These are phyloP conservation scores for Labeo rohita DNA, from an alignment of 2,113 vertebrate genomes.

Conservation along the genomic window DNA sequence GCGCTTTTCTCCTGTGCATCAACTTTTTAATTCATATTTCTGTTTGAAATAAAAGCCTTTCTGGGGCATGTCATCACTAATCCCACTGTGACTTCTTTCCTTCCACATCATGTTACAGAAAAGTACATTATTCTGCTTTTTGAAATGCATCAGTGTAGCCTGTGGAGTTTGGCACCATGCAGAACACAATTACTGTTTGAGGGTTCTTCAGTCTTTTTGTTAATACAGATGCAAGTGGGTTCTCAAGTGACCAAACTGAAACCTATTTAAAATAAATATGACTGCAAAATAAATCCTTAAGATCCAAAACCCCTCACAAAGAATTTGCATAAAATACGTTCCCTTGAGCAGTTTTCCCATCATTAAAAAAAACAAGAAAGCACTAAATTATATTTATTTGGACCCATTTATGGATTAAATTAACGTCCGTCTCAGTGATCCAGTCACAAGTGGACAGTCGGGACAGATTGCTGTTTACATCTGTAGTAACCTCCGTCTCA, in stretches of 20 bases:
- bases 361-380: neutral
- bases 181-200: neutral
- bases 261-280: neutral
- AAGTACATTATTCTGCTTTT: conserved; percentile 22
- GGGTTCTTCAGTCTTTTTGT: neutral
- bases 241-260: neutral
- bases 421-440: neutral
- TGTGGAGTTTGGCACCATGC: neutral
- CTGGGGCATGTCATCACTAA: conserved; percentile 16
- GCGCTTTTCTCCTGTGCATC: conserved; percentile 2
- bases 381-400: neutral
- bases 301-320: neutral
- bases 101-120: neutral
- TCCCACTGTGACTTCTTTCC: conserved; percentile 3
- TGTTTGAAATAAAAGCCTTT: conserved; percentile 31
- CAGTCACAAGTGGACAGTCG: neutral
- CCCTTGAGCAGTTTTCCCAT: neutral
- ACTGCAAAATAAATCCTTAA: conserved; percentile 12
- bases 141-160: neutral
- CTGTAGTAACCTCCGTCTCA: neutral
- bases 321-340: neutral
- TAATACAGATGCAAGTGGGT: neutral
- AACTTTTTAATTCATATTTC: conserved; percentile 28
- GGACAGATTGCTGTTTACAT: neutral
- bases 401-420: neutral